Conservation (phyloP, 2,888 invertebrate genomes). For the Alviniconcha strummeri region DNA sequence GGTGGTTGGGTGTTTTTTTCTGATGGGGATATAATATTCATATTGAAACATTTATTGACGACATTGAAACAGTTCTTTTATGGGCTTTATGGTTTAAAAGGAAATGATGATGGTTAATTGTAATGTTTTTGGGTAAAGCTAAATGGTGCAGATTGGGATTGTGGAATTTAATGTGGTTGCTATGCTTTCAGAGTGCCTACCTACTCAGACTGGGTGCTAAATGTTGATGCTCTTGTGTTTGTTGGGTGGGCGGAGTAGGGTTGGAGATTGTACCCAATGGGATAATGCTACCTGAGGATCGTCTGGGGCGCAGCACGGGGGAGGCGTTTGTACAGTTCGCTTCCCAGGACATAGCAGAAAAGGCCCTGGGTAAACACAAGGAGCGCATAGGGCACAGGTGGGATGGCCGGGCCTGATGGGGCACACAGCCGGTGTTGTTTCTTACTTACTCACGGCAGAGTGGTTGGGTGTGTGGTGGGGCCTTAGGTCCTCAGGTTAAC, state of each 20-base stretch:
- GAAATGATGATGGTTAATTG: no score
- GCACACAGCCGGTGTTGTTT: conserved; percentile 29
- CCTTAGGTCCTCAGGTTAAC: not conserved
- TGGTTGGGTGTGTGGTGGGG: conserved; percentile 36
- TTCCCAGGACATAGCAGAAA: conserved; percentile 96
- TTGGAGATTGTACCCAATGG: conserved; percentile 98
- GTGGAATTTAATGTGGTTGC: conserved; percentile 27
- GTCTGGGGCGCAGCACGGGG: conserved; percentile 98
- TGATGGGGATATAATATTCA: no score
- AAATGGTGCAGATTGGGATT: not conserved
- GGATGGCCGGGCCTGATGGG: conserved; percentile 54
- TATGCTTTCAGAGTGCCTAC: conserved; percentile 29
- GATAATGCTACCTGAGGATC: conserved; percentile 97
- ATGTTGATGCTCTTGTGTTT: conserved; percentile 39
- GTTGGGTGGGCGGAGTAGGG: conserved; percentile 80
- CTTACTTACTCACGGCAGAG: conserved; percentile 36
- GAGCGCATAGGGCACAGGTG: conserved; percentile 99
- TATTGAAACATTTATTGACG: no score
- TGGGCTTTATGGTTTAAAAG: no score
- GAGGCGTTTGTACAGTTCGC: conserved; percentile 99
- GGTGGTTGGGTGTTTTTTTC: no score
- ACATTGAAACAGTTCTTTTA: no score
- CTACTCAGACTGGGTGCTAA: conserved; percentile 29
- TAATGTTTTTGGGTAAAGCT: no score
- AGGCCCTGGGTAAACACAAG: conserved; percentile 97